Conservation (phyloP, 2,888 invertebrate genomes). For the Cerastoderma edule region DNA sequence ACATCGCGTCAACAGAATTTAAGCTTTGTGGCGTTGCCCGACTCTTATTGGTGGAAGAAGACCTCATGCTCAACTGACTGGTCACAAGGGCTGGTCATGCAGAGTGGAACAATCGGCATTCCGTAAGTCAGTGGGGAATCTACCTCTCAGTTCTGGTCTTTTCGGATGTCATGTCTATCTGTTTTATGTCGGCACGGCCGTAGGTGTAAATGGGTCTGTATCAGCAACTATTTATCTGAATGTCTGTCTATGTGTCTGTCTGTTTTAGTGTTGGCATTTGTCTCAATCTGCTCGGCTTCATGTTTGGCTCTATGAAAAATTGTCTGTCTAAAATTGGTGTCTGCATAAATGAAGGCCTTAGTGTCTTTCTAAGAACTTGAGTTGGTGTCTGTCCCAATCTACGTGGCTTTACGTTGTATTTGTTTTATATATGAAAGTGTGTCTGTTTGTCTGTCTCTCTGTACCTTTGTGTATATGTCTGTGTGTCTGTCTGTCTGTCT, state of each 20-base stretch:
- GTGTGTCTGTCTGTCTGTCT: background rate
- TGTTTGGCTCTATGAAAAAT: background rate
- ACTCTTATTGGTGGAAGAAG: too few relatives aligned
- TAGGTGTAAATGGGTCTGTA: background rate
- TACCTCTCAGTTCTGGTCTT: background rate
- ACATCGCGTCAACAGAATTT: too few relatives aligned
- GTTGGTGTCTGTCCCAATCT: too few relatives aligned
- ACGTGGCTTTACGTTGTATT: too few relatives aligned
- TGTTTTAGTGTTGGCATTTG: background rate
- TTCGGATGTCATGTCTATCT: background rate
- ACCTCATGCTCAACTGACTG: too few relatives aligned
- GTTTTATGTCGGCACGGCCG: background rate
- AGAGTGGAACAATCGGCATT: too few relatives aligned
- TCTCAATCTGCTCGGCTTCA: background rate
- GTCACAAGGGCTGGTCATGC: too few relatives aligned
- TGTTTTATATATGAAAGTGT: too few relatives aligned
- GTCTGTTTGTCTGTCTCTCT: constrained; percentile 1
- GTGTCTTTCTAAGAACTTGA: too few relatives aligned
- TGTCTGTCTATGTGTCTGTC: constrained; percentile 14
- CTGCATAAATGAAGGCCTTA: too few relatives aligned
- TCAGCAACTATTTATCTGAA: constrained; percentile 5
- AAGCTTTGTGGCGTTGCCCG: too few relatives aligned
- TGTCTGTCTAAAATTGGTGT: background rate
- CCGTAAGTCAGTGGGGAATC: too few relatives aligned
- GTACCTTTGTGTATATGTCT: background rate